phyloP scores from a whole-genome alignment of 2,888 invertebrate species.

The Phoenoteleia sp. region DNA sequence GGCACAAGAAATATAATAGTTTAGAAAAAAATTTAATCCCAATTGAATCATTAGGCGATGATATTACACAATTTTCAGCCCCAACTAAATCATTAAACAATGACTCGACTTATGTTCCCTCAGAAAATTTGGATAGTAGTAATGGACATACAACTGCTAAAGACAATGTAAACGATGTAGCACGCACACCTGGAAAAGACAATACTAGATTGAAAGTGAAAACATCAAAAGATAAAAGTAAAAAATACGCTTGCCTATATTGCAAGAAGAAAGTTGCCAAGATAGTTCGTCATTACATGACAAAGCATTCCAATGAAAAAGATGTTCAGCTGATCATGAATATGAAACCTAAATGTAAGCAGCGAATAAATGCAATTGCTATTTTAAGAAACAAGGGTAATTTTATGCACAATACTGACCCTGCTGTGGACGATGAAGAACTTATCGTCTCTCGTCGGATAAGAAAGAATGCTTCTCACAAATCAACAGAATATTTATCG shows the following conservation, averaged over 20 bases:
- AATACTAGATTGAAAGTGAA: not conserved
- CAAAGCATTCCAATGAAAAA: not conserved
- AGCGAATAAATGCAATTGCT: not conserved
- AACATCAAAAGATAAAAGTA: not conserved
- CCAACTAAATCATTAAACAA: too few relatives aligned
- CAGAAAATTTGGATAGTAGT: too few relatives aligned
- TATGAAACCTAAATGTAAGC: too few relatives aligned
- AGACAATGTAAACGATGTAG: too few relatives aligned
- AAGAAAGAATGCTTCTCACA: not conserved
- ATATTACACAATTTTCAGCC: too few relatives aligned
- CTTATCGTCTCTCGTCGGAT: constrained; percentile 4
- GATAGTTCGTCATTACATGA: not conserved
- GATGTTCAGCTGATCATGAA: too few relatives aligned
- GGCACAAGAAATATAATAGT: too few relatives aligned
- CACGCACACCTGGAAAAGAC: not conserved
- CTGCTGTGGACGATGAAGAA: not conserved
- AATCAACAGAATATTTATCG: not conserved
- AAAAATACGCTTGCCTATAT: not conserved
- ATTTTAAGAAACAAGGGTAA: not conserved
- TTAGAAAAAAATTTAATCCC: too few relatives aligned
- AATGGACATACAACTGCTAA: too few relatives aligned
- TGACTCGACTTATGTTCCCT: too few relatives aligned
- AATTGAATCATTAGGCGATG: too few relatives aligned
- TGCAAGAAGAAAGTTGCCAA: not conserved
- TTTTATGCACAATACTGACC: not conserved